phyloP scores from a whole-genome alignment of 2,113 vertebrate genomes.

The Pandion haliaetus region DNA sequence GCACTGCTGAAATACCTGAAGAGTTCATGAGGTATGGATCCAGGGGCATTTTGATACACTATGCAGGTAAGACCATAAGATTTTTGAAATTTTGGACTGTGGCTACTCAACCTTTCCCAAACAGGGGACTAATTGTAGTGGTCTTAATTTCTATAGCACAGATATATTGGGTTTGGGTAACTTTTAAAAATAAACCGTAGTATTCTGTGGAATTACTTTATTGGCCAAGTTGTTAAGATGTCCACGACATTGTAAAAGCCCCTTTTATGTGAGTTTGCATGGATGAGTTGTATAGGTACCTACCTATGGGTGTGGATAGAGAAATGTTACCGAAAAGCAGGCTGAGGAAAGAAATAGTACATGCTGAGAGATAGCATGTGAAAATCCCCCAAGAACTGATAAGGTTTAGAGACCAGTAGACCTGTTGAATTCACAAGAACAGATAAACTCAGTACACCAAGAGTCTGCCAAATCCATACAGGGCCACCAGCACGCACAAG shows the following conservation, averaged over 20 bases:
- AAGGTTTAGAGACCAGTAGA: neutral
- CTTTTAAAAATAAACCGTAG: neutral
- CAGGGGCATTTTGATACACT: neutral
- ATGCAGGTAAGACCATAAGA: neutral
- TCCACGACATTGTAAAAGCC: neutral
- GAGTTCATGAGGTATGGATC: neutral
- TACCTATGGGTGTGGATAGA: neutral
- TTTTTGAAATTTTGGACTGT: neutral
- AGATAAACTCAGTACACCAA: neutral
- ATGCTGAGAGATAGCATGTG: neutral
- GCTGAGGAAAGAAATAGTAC: neutral
- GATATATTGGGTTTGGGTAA: neutral
- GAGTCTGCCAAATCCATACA: neutral
- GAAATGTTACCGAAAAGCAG: neutral
- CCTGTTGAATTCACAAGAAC: neutral
- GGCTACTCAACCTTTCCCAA: neutral
- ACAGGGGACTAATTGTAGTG: neutral
- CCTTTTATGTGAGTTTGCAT: neutral
- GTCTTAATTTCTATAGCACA: neutral
- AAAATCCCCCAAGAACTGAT: neutral
- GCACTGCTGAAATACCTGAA: neutral
- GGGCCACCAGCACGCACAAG: neutral
- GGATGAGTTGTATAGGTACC: neutral
- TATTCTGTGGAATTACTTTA: neutral
- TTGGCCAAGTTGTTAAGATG: neutral